Evolutionary conservation across 2,113 vertebrate species (phyloP).

Genomic region (Pterocles gutturalis): DNA sequence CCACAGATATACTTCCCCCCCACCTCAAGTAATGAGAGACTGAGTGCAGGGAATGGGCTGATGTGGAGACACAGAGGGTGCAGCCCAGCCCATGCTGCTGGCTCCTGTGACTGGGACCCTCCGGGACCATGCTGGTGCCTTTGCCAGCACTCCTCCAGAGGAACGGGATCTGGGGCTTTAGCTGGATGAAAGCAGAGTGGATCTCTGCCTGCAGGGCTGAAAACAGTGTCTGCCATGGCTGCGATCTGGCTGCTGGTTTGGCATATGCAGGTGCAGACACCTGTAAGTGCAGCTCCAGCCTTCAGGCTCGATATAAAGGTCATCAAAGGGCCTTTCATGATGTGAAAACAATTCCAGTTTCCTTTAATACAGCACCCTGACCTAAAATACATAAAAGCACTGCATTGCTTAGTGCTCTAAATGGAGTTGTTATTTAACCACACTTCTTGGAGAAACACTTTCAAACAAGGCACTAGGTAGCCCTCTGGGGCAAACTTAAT

Average conservation of each 20-base stretch:
- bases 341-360: background rate
- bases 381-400: background rate
- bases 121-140: background rate
- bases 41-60: background rate
- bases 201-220: background rate
- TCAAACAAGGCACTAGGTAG: background rate
- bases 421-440: background rate
- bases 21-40: background rate
- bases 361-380: background rate
- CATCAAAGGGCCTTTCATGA: background rate
- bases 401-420: background rate
- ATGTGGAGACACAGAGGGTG: background rate
- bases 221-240: background rate
- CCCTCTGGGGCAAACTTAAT: background rate
- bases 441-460: background rate
- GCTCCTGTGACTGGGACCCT: background rate
- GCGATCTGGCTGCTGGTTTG: background rate
- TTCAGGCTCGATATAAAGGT: background rate
- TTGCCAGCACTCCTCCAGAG: accelerated
- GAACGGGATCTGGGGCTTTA: background rate
- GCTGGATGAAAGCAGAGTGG: background rate
- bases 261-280: background rate
- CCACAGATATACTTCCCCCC: accelerated
- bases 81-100: background rate
- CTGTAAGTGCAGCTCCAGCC: background rate